A percentile compares a stretch with the other conserved stretches of the same genome.
phyloP scores from a whole-genome alignment of 2,113 vertebrate species.

The Verasper variegatus region DNA sequence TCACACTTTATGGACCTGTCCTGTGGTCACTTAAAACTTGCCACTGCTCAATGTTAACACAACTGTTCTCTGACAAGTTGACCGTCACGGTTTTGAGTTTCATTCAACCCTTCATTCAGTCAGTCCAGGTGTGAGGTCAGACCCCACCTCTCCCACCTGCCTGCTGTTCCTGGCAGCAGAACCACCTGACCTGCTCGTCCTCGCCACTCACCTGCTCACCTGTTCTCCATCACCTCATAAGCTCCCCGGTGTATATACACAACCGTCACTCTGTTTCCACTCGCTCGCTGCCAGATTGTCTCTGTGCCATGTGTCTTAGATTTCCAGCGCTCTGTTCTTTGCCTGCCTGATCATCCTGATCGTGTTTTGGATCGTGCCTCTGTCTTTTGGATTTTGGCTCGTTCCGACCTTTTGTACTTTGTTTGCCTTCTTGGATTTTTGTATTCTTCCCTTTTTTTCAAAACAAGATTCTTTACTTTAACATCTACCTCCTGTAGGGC shows the following conservation, averaged over 20 bases:
- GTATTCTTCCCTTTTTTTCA: neutral
- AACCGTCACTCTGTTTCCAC: conserved; percentile 1
- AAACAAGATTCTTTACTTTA: neutral
- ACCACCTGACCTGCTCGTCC: neutral
- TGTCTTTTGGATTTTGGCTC: neutral
- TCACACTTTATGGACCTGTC: conserved; percentile 43
- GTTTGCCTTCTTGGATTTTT: neutral
- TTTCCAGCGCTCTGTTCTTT: neutral
- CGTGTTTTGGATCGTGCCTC: neutral
- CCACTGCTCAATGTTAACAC: conserved; percentile 26
- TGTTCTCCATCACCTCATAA: neutral
- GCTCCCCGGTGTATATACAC: neutral
- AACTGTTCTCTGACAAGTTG: neutral
- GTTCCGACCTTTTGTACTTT: neutral
- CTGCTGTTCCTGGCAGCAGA: neutral
- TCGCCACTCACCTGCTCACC: neutral
- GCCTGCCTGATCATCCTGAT: neutral
- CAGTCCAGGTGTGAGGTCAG: too few species aligned
- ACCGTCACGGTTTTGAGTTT: neutral
- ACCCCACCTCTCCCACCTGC: neutral
- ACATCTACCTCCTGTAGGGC: neutral
- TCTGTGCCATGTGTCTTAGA: conserved; percentile 6
- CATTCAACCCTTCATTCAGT: neutral
- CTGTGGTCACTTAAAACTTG: conserved; percentile 23
- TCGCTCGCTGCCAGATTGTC: conserved; percentile 1